phyloP scores from a whole-genome alignment of 2,113 vertebrate species.

The Probosciger aterrimus region DNA sequence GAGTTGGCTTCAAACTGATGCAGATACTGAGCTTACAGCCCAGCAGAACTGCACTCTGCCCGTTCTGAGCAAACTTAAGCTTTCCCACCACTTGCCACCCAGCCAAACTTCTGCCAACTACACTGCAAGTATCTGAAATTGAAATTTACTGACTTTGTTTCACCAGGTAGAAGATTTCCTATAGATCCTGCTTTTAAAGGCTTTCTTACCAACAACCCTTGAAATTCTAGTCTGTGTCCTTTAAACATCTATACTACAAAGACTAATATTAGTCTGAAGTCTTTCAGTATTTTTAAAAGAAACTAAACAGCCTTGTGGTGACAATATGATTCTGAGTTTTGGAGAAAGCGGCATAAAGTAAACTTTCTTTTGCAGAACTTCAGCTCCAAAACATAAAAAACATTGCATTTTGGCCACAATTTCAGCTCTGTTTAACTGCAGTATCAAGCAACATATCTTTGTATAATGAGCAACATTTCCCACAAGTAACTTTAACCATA shows the following conservation, averaged over 20 bases:
- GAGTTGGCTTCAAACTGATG: not conserved
- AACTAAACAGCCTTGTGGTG: not conserved
- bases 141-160: not conserved
- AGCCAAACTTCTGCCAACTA: not conserved
- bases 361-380: not conserved
- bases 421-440: not conserved
- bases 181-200: not conserved
- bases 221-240: not conserved
- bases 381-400: not conserved
- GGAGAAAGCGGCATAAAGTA: not conserved
- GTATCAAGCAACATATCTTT: not conserved
- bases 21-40: not conserved
- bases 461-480: not conserved
- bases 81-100: fast-evolving
- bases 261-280: not conserved
- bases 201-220: not conserved
- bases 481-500: not conserved
- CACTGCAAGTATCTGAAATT: not conserved
- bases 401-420: not conserved
- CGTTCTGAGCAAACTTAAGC: fast-evolving
- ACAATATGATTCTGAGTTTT: not conserved
- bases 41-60: fast-evolving
- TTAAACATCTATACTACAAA: not conserved
- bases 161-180: not conserved
- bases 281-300: not conserved